Evolutionary conservation across 2,797 vertebrate species (phyloP).

Genomic region (Hydrocynus forskahlii): DNA sequence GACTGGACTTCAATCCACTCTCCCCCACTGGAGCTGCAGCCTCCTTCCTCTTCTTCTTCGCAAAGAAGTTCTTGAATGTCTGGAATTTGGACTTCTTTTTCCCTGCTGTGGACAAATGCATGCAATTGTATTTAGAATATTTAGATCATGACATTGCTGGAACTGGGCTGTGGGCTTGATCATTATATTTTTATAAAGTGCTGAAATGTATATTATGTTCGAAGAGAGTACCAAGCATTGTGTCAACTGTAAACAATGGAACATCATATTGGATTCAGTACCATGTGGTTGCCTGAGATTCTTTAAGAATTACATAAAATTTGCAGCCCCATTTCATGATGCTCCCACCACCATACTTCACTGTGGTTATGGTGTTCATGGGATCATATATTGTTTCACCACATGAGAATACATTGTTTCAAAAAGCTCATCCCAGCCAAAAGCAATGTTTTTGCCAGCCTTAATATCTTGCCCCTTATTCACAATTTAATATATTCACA

Average conservation of each 20-base stretch:
- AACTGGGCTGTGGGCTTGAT: not conserved
- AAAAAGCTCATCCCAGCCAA: too few species aligned
- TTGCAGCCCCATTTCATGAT: too few species aligned
- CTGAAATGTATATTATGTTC: not conserved
- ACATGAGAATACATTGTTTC: too few species aligned
- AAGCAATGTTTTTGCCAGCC: too few species aligned
- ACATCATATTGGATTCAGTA: not conserved
- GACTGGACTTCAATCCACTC: slow-evolving; percentile 76
- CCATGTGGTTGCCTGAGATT: not conserved
- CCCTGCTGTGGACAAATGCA: slow-evolving; percentile 69
- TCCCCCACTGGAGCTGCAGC: slow-evolving; percentile 61
- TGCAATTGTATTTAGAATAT: slow-evolving; percentile 2
- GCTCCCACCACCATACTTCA: too few species aligned
- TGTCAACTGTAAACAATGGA: not conserved
- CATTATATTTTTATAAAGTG: not conserved
- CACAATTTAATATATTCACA: too few species aligned
- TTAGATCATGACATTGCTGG: not conserved
- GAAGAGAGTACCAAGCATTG: not conserved
- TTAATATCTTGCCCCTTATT: too few species aligned
- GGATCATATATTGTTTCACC: too few species aligned
- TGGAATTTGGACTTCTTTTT: slow-evolving; percentile 96
- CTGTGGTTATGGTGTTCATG: too few species aligned
- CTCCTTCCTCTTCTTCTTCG: slow-evolving; percentile 90
- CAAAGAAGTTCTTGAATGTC: slow-evolving; percentile 89
- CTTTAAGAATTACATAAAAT: too few species aligned